These are phyloP conservation scores for Hydropotes inermis DNA, from an alignment of 2,113 vertebrate species.

Conservation along the genomic window DNA sequence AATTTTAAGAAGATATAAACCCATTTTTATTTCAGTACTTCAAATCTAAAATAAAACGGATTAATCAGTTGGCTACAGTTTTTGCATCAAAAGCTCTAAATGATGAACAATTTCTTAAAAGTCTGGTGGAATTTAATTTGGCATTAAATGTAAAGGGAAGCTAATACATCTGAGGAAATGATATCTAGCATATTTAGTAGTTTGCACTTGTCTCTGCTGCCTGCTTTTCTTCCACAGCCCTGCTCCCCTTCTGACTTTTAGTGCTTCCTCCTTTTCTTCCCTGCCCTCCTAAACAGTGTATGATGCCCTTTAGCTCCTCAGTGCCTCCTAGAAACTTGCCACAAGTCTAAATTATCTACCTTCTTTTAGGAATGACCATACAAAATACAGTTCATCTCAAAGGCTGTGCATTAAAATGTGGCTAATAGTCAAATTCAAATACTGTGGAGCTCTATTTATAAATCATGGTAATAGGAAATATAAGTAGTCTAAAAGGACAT, in stretches of 20 bases:
- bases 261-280: not conserved
- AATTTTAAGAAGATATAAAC: slow-evolving; percentile 35
- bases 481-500: not conserved
- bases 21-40: slow-evolving; percentile 46
- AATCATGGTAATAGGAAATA: slow-evolving; percentile 1
- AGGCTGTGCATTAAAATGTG: slow-evolving; percentile 26
- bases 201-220: not conserved
- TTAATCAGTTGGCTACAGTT: not conserved
- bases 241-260: not conserved
- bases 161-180: not conserved
- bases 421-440: slow-evolving; percentile 2
- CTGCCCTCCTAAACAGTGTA: not conserved
- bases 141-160: slow-evolving; percentile 15
- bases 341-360: not conserved
- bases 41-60: slow-evolving; percentile 30
- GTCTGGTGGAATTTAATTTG: not conserved
- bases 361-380: not conserved
- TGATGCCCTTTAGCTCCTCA: not conserved
- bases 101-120: slow-evolving; percentile 11
- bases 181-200: not conserved
- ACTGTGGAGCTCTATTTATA: not conserved
- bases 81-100: slow-evolving; percentile 10
- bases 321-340: not conserved
- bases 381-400: slow-evolving; percentile 29
- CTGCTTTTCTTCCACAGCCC: not conserved